These are phyloP conservation scores for Ceramica pisi DNA, from an alignment of 2,888 invertebrate genomes.

Conservation along the genomic window DNA sequence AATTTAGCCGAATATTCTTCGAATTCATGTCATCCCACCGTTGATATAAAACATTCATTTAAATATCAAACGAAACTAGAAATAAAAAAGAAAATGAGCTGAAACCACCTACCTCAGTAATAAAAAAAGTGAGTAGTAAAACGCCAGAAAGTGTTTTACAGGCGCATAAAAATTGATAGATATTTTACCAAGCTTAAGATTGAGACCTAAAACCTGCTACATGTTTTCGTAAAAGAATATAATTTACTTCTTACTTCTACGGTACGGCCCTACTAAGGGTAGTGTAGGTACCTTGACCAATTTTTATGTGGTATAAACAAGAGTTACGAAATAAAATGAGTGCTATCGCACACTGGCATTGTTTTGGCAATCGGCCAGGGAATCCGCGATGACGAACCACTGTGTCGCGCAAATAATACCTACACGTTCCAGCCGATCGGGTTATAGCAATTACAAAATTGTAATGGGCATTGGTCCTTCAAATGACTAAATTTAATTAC, in stretches of 20 bases:
- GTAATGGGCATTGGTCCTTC: neutral
- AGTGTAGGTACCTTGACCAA: constrained; percentile 82
- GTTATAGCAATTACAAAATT: constrained; percentile 46
- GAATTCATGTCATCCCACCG: constrained; percentile 43
- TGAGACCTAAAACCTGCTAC: constrained; percentile 4
- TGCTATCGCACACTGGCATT: constrained; percentile 76
- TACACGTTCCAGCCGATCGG: constrained; percentile 69
- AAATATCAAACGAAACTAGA: constrained; percentile 29
- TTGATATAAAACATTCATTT: constrained; percentile 40
- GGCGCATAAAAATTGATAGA: constrained; percentile 11
- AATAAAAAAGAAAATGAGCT: constrained; percentile 21
- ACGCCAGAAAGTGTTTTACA: constrained; percentile 40
- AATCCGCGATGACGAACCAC: constrained; percentile 79
- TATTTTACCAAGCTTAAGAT: constrained; percentile 11
- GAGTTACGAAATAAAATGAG: constrained; percentile 86
- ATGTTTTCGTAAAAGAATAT: neutral
- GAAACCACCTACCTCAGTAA: constrained; percentile 15
- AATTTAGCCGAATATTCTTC: constrained; percentile 49
- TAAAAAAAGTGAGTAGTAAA: constrained; percentile 37
- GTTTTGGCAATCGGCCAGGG: constrained; percentile 80
- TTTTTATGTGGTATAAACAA: constrained; percentile 85
- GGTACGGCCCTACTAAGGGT: constrained; percentile 18
- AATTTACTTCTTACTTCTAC: neutral
- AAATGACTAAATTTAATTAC: constrained; percentile 7
- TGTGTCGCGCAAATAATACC: constrained; percentile 78